phyloP scores from a whole-genome alignment of 2,113 vertebrate species.

The Romanogobio albipinnatus region DNA sequence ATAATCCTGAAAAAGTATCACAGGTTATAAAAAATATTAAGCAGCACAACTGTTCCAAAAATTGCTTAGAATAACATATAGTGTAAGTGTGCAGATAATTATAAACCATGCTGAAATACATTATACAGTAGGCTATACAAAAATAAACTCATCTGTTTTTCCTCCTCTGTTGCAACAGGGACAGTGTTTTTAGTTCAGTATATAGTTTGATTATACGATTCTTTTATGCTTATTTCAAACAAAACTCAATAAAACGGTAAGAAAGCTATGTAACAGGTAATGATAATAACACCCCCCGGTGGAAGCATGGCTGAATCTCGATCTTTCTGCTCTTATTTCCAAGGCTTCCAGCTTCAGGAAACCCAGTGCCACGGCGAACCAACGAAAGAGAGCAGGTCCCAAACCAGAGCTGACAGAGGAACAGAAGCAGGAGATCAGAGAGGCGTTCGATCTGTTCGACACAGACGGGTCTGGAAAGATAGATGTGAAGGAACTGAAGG shows the following conservation, averaged over 20 bases:
- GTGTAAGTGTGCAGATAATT: neutral
- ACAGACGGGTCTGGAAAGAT: conserved; percentile 88
- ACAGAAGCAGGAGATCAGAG: conserved; percentile 91
- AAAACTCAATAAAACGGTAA: neutral
- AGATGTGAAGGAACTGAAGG: conserved; percentile 93
- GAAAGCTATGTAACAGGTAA: neutral
- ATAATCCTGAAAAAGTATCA: too few relatives aligned
- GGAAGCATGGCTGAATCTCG: neutral
- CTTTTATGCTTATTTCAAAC: neutral
- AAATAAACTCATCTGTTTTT: neutral
- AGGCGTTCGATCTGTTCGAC: conserved; percentile 93
- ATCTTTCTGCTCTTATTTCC: conserved; percentile 33
- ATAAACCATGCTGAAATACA: neutral
- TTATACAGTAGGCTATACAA: neutral
- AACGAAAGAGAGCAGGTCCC: conserved; percentile 75
- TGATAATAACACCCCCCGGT: neutral
- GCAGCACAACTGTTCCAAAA: too few relatives aligned
- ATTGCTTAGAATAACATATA: neutral
- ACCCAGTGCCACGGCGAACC: conserved; percentile 65
- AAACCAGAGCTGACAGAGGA: conserved; percentile 88
- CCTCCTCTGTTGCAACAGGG: neutral
- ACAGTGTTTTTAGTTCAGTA: neutral
- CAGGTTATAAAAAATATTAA: too few relatives aligned
- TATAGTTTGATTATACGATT: neutral
- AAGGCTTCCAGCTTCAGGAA: conserved; percentile 83